Conservation (phyloP, 2,888 invertebrate species). For the Philereme vetulata region DNA sequence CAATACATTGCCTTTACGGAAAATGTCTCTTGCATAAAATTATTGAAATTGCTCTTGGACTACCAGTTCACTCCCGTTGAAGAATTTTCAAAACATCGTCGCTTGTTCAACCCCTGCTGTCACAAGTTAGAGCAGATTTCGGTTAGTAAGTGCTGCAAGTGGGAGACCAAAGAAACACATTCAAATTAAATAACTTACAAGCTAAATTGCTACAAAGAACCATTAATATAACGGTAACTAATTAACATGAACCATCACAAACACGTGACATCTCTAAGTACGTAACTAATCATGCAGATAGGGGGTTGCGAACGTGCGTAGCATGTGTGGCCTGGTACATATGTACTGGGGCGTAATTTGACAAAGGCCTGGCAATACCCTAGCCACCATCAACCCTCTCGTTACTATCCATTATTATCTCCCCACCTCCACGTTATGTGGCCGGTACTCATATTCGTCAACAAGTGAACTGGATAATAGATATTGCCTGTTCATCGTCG, state of each 20-base stretch:
- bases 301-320: slow-evolving; percentile 82
- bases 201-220: slow-evolving; percentile 21
- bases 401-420: slow-evolving; percentile 34
- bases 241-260: slow-evolving; percentile 62
- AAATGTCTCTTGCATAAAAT: neutral
- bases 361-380: slow-evolving; percentile 60
- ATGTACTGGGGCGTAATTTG: slow-evolving; percentile 59
- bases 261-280: slow-evolving; percentile 75
- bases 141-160: slow-evolving; percentile 7
- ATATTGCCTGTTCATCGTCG: slow-evolving; percentile 4
- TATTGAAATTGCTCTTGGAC: neutral
- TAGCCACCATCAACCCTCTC: slow-evolving; percentile 38
- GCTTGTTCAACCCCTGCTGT: slow-evolving; percentile 4
- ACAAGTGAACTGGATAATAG: slow-evolving; percentile 17
- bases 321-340: slow-evolving; percentile 62
- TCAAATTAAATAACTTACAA: slow-evolving; percentile 13
- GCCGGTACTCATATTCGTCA: slow-evolving; percentile 18
- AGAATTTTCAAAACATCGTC: slow-evolving; percentile 1
- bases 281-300: slow-evolving; percentile 79
- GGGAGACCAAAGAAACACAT: slow-evolving; percentile 10
- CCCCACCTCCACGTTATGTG: slow-evolving; percentile 18
- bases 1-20: neutral
- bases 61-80: neutral
- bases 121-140: slow-evolving; percentile 7
- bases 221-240: slow-evolving; percentile 30